Percentiles rank a stretch among this genome's conserved stretches.
phyloP scores from a whole-genome alignment of 1,140 invertebrate species.

The Conus betulinus region DNA sequence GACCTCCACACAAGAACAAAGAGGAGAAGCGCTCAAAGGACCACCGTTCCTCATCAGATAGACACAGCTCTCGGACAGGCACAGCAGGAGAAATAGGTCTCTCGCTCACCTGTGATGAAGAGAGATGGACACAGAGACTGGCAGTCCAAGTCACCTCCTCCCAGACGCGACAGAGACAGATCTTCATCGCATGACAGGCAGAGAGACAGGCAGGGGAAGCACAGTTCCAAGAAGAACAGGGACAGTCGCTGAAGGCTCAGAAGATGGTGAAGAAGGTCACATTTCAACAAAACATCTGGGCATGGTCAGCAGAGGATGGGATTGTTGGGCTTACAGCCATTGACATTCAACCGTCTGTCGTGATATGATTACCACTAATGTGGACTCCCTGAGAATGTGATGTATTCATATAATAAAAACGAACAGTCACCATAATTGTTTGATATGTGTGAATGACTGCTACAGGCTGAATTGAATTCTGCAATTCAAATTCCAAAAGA shows the following conservation, averaged over 20 bases:
- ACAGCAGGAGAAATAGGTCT: neutral
- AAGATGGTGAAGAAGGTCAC: neutral
- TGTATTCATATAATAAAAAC: too few relatives aligned
- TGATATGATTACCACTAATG: too few relatives aligned
- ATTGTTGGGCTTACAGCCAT: too few relatives aligned
- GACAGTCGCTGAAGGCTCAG: neutral
- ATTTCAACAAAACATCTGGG: neutral
- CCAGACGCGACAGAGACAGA: slow-evolving; percentile 1
- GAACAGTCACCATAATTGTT: too few relatives aligned
- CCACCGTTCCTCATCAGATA: neutral
- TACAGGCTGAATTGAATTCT: too few relatives aligned
- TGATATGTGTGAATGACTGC: too few relatives aligned
- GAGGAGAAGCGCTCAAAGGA: neutral
- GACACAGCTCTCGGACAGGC: neutral
- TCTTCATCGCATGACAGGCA: neutral
- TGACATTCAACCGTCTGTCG: too few relatives aligned
- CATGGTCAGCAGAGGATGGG: too few relatives aligned
- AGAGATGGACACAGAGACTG: neutral
- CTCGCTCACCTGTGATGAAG: neutral
- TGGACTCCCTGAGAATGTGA: too few relatives aligned
- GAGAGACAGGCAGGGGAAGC: neutral
- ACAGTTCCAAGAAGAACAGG: neutral
- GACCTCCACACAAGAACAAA: neutral
- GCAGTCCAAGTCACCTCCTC: neutral
- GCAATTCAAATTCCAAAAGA: too few relatives aligned